Conservation (phyloP, 2,797 vertebrate species). For the Xenentodon cancila region DNA sequence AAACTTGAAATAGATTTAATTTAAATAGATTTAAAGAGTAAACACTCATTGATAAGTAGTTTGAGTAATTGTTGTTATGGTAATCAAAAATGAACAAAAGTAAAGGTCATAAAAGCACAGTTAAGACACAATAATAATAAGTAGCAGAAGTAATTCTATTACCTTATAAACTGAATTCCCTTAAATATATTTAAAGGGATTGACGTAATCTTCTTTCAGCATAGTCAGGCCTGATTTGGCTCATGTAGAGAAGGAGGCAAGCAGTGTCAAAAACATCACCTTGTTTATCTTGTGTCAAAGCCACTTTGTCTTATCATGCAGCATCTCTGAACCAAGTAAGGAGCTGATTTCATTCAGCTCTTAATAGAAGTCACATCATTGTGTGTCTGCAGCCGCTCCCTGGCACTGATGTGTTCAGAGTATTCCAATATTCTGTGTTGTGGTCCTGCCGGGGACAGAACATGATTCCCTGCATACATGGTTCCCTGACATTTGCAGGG, state of each 20-base stretch:
- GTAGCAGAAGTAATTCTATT: too few relatives aligned
- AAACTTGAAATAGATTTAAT: too few relatives aligned
- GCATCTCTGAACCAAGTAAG: conserved; percentile 36
- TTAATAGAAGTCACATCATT: conserved; percentile 60
- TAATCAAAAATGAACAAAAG: too few relatives aligned
- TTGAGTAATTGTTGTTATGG: too few relatives aligned
- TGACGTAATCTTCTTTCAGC: conserved; percentile 17
- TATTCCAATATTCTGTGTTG: conserved; percentile 47
- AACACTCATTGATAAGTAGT: too few relatives aligned
- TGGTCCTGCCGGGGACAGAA: conserved; percentile 16
- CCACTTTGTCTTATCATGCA: conserved; percentile 49
- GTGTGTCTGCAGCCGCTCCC: conserved; percentile 26
- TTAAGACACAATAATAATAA: too few relatives aligned
- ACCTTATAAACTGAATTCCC: conserved; percentile 29
- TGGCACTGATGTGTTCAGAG: conserved; percentile 45
- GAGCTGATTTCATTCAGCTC: conserved; percentile 33
- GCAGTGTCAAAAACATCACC: conserved; percentile 27
- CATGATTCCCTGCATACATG: conserved; percentile 37
- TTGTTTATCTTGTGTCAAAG: conserved; percentile 58
- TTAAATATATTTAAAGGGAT: conserved; percentile 9
- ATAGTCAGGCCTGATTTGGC: conserved; percentile 20
- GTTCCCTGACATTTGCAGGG: conserved; percentile 27
- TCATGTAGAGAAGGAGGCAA: conserved; percentile 23
- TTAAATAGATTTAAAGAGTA: too few relatives aligned
- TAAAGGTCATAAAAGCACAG: too few relatives aligned